Evolutionary conservation across 2,888 invertebrate genomes (phyloP), one percentile per base, ranked within the genome.

Genomic region (Cantharis lateralis): DNA sequence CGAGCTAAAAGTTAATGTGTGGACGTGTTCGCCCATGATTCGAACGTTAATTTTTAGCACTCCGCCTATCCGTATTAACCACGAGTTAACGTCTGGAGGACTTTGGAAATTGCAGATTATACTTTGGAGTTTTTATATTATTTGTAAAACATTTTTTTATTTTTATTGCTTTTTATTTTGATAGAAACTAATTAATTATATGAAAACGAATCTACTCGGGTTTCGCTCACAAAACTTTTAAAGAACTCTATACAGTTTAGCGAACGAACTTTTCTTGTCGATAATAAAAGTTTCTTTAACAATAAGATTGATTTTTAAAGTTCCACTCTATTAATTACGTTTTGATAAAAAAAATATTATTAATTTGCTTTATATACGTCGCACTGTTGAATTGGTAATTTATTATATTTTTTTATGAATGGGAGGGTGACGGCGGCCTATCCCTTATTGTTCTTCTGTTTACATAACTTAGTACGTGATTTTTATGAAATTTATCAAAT

Each of bases 131-230:
- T n/a, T n/a, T n/a, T 32, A 32, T 13, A 10, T 11, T 32, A 48
- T 70, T 78, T 74, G 63, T 71, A 48, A 18, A 72, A 69, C 26
- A 20, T 26, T 24, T 68, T 13, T 63, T 74, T 72, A 18, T 74
- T 78, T 70, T 76, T 75, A 72, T 75, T 78, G 62, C 73, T 73
- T 75, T 78, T 72, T 72, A 70, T 72, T 75, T 75, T 70, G 71
- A 71, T 63, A 63, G 71, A 77, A 77, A 77, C 62, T 78, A 78
- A 78, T 78, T 78, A 78, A 78, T 78, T 78, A 78, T 75, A 71
- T 68, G 75, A 78, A 78, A 78, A 76, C 71, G 76, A 78, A 78
- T 78, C 73, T 76, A 68, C 73, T 78, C 71, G 73, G 68, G 68
- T 70, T 76, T 73, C 48, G 73, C 62, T 75, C 13, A 32, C 61